Base-by-base conservation (phyloP, 1,140 invertebrate species). In the Drosophila melanica region DNA sequence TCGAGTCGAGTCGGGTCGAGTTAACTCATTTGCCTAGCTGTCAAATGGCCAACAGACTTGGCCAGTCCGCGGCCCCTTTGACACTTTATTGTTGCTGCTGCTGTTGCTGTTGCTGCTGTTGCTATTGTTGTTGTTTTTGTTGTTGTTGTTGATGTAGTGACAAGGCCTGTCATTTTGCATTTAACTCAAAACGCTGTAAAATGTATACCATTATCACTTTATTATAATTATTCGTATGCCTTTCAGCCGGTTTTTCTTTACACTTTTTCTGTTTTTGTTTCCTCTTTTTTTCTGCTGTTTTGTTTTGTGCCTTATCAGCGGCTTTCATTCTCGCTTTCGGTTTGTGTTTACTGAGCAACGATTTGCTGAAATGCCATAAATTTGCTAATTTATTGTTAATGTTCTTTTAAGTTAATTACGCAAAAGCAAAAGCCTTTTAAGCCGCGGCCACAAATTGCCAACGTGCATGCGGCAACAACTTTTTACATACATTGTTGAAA, bases 301-400 rank as follows among this genome's bases (percentile, higher is more conserved):
- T 41, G 39, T 45, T 67, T 66, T 74, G 3, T 65, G 81, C 67
- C 84, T 67, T 82, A 85, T 85, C 81, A 75, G 82, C 78, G 75
- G 45, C 42, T 76, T 62, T 67, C 45, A 42, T 35, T 11, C 16
- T 39, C 30, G 30, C 18, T 58, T 82, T 23, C 20, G 39, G 33
- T 58, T 65, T 77, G 44, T 41, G 23, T 45, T 54, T 14, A 39
- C 41, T 30, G 16, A 53, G 33, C 37, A 77, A 62, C 64, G n/a
- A 62, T 72, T 79, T 79, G 75, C 71, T 77, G 60, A 79, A 77
- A 63, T 77, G 84, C 65, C 79, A 82, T 86, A 82, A 86, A 79
- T 76, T 82, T 63, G 58, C 53, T 73, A 82, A 87, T 79, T 87
- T 86, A 87, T 79, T 82, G 79, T 81, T 79, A 73, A 82, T 81